phyloP scores from a whole-genome alignment of 2,888 invertebrate species.

The Lottia scabra region DNA sequence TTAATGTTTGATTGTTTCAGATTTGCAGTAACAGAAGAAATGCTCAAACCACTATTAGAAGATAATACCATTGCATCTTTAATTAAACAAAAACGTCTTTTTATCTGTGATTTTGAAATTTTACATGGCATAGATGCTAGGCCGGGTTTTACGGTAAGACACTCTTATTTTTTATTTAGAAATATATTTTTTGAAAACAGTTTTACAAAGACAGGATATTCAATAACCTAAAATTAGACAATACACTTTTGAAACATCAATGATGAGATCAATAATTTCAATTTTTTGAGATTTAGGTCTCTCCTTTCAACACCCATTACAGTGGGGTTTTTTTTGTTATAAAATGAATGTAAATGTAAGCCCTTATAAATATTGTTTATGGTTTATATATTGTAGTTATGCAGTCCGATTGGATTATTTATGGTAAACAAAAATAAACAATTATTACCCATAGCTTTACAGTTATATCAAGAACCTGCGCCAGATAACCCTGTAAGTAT shows the following conservation, averaged over 20 bases:
- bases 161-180: too few species aligned
- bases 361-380: too few species aligned
- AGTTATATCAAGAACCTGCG: neutral
- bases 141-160: constrained; percentile 54
- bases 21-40: constrained; percentile 64
- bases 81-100: constrained; percentile 65
- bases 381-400: neutral
- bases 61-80: constrained; percentile 60
- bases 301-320: too few species aligned
- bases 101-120: constrained; percentile 67
- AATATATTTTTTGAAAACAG: too few species aligned
- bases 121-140: constrained; percentile 59
- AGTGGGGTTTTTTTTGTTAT: too few species aligned
- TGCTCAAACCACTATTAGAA: constrained; percentile 63
- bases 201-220: too few species aligned
- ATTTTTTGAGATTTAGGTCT: too few species aligned
- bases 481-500: neutral
- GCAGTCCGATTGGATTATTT: neutral
- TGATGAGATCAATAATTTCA: too few species aligned
- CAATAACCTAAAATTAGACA: too few species aligned
- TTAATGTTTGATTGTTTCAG: constrained; percentile 39
- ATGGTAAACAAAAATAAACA: neutral
- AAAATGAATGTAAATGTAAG: too few species aligned
- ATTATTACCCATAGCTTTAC: neutral
- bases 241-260: too few species aligned